Percentiles rank a stretch among this genome's conserved stretches.
Conservation (phyloP, 2,113 vertebrate species). For the Cercopithecus mona region DNA sequence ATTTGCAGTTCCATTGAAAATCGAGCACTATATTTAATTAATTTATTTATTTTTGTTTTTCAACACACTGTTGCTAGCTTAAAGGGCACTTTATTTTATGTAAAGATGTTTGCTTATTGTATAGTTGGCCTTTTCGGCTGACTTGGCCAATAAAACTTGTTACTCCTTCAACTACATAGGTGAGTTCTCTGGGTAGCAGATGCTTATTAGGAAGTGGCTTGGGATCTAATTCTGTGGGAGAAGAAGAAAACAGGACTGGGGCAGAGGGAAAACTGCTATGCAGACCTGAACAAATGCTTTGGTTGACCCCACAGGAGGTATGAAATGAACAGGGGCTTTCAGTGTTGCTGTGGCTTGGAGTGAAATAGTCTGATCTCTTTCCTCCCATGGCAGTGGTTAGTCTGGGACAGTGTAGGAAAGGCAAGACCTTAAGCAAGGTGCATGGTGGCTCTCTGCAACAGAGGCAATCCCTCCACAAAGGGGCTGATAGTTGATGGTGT, state of each 20-base stretch:
- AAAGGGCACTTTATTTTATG: neutral
- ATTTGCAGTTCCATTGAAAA: neutral
- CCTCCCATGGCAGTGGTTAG: neutral
- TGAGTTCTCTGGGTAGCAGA: neutral
- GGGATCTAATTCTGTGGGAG: neutral
- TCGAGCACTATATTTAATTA: neutral
- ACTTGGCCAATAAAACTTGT: neutral
- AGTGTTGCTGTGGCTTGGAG: neutral
- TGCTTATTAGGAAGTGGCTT: neutral
- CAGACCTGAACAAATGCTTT: neutral
- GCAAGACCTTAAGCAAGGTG: neutral
- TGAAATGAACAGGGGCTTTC: neutral
- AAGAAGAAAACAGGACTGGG: neutral
- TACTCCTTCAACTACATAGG: neutral
- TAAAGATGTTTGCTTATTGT: neutral
- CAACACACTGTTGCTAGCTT: too few species aligned
- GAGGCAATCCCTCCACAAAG: neutral
- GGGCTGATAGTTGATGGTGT: neutral
- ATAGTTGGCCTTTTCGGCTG: neutral
- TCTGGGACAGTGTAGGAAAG: neutral
- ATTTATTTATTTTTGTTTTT: too few species aligned
- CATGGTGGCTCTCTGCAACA: neutral
- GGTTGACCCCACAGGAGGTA: neutral
- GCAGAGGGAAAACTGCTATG: neutral
- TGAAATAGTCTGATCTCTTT: neutral